Base-by-base conservation (phyloP, 1,140 invertebrate species). In the Teleopsis dalmanni region DNA sequence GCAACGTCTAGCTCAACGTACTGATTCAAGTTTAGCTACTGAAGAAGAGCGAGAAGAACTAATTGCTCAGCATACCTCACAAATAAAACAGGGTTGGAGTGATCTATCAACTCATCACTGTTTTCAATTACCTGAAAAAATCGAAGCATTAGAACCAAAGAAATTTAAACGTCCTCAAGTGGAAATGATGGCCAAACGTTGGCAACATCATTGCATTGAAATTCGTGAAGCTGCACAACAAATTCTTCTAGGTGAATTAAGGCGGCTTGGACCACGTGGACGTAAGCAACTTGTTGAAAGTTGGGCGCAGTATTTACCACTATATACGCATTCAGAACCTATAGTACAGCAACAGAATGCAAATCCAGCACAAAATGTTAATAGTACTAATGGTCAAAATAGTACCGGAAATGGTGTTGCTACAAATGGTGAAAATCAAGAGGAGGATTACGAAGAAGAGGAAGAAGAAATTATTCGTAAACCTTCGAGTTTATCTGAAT, bases 121-220 rank as follows among this genome's bases (percentile, higher is more conserved):
- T 64, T 91, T 98, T 21, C 75, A 98, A 13, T 73, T 99, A 38
- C 93, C 95, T 1, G 95, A 99, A 57, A 91, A 90, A 71, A 82
- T 90, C 18, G 75, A 80, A 16, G 72, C 77, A 1, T 71, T 78
- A 52, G 88, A 89, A 19, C 80, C 82, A 0, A 83, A 84, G 53
- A 80, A 81, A 44, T 98, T 94, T 65, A 92, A 95, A 66, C 78
- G 89, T 18, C 92, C 94, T 0, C 87, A 93, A 72, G 88, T 99
- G 1, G 95, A 99, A 72, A 93, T 97, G 82, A 81, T 99, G 76
- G 95, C 95, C 9, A 81, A 93, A 21, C 78, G 93, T 36, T 99
- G 96, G 96, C 96, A 99, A 71, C 95, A 99, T 75, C 87, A 95
- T 53, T 98, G 95, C 73, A 78, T 98, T 7, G 95, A 99, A 76